Evolutionary conservation across 2,113 vertebrate genomes (phyloP).

Genomic region (Chiloscyllium plagiosum): DNA sequence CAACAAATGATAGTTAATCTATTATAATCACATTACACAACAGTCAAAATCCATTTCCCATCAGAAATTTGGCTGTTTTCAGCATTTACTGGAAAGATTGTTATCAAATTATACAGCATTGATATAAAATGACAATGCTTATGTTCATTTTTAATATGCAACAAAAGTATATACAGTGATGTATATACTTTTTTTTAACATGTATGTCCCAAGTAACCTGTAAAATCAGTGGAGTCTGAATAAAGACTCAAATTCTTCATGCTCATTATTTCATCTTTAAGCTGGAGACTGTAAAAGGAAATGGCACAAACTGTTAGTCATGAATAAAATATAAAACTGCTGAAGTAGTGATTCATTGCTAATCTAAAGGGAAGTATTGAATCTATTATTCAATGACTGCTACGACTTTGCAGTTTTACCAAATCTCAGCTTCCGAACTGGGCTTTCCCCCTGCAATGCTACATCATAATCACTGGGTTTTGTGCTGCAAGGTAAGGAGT

Average conservation of each 20-base stretch:
- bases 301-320: neutral
- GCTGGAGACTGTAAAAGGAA: neutral
- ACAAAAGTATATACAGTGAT: neutral
- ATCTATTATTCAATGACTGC: constrained; percentile 22
- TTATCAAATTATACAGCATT: neutral
- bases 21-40: neutral
- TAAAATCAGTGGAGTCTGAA: neutral
- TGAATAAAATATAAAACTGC: constrained; percentile 23
- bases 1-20: neutral
- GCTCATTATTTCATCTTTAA: neutral
- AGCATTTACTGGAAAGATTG: neutral
- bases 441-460: neutral
- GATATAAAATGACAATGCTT: neutral
- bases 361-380: neutral
- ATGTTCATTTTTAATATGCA: neutral
- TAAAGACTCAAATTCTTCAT: neutral
- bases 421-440: neutral
- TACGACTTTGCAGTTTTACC: neutral
- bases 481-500: neutral
- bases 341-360: neutral
- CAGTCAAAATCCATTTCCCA: too few species aligned
- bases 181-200: neutral
- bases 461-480: neutral
- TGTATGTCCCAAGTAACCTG: neutral
- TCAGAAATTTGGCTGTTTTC: neutral